Percentiles rank a stretch among this genome's conserved stretches.
phyloP scores from a whole-genome alignment of 2,797 vertebrate genomes.

The Poeciliopsis infans region DNA sequence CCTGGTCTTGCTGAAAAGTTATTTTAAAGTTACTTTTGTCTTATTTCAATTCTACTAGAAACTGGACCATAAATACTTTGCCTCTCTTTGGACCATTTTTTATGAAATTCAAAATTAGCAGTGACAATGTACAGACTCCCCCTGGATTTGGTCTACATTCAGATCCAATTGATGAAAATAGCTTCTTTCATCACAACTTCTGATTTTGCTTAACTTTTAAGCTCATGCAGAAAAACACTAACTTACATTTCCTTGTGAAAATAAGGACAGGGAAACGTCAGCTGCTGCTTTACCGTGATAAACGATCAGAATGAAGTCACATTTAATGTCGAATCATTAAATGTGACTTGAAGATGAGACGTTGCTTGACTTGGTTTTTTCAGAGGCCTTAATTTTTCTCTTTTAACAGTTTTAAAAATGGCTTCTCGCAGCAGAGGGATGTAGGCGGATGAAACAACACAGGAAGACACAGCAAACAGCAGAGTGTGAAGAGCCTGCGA shows the following conservation, averaged over 20 bases:
- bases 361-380: neutral
- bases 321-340: neutral
- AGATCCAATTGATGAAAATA: neutral
- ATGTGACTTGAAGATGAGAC: neutral
- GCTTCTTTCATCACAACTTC: neutral
- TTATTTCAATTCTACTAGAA: too few relatives aligned
- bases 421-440: conserved; percentile 53
- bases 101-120: neutral
- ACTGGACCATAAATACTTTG: too few relatives aligned
- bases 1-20: too few relatives aligned
- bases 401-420: conserved; percentile 46
- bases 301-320: neutral
- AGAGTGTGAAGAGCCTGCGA: conserved; percentile 34
- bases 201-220: neutral
- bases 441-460: conserved; percentile 56
- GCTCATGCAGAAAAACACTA: neutral
- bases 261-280: neutral
- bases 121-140: neutral
- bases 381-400: neutral
- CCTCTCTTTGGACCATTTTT: neutral
- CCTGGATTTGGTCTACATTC: neutral
- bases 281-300: neutral
- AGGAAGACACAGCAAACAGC: conserved; percentile 28
- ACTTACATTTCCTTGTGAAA: neutral
- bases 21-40: too few relatives aligned